Base-by-base conservation (phyloP, 2,888 invertebrate genomes). In the Ophion costatus region DNA sequence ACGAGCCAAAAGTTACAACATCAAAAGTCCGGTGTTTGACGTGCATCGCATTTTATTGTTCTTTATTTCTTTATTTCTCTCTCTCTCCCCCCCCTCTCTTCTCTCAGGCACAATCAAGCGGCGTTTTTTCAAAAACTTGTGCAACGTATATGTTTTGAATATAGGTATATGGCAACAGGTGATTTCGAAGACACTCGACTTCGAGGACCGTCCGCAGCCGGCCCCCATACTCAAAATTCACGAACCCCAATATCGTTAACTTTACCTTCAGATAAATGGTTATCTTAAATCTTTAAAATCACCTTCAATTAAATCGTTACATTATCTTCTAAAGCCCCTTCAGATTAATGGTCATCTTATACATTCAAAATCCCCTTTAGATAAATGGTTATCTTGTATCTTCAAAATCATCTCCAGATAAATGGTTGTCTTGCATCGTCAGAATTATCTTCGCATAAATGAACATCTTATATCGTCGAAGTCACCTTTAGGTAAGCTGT, bases 1-100 rank as follows among this genome's bases (percentile, higher is more conserved):
- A 67, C 78, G 81, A 82, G 87, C 88, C 88, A 88, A 89, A 86
- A 85, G 83, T 90, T 90, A 88, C 90, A 76, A 88, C 85, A 89
- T 79, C 64, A 29, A 76, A 78, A 82, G 75, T 80, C 86, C 82
- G 82, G 80, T 57, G 84, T 86, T 87, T 88, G 82, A 86, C 87
- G 87, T 88, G 88, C 87, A 75, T 61, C 69, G 87, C 87, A 88
- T 88, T 86, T 78, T 70, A 80, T 79, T 75, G 64, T 59, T 51
- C 66, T 67, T 10, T 61, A 42, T 75, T 42, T 80, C 75, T 38
- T 17, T 56, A 38, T 76, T 42, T 29, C 33, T 22, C 74, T 51
- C 76, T 51, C 51, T 51, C 17, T 51, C n/a, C n/a, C n/a, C n/a
- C n/a, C n/a, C n/a, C 51, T 51, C 51, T 51, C 5, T 51, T 17